phyloP scores from a whole-genome alignment of 2,797 vertebrate species.

The Pempheris klunzingeri region DNA sequence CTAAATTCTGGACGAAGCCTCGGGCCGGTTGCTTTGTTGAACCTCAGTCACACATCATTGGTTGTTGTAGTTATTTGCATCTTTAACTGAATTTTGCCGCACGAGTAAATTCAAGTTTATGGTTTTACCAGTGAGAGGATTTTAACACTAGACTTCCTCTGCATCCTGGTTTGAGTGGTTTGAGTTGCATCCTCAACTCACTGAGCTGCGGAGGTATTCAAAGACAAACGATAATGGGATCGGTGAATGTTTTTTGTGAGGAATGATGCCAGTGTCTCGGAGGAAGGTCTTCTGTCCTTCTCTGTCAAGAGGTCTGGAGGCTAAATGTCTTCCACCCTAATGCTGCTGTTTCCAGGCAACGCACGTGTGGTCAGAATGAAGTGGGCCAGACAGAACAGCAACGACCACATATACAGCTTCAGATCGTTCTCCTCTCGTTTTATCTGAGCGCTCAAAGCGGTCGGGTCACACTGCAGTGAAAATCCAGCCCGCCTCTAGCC shows the following conservation, averaged over 20 bases:
- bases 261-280: neutral
- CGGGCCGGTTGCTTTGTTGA: neutral
- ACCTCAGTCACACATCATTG: too few species aligned
- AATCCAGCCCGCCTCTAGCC: too few species aligned
- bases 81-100: neutral
- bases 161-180: neutral
- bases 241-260: neutral
- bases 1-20: neutral
- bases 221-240: neutral
- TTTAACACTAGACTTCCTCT: neutral
- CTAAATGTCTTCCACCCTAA: constrained; percentile 45
- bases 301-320: neutral
- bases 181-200: too few species aligned
- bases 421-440: neutral
- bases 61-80: neutral
- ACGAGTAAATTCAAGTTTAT: neutral
- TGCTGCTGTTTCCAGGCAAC: constrained; percentile 76
- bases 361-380: constrained; percentile 36
- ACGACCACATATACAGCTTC: too few species aligned
- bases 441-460: constrained; percentile 3
- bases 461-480: neutral
- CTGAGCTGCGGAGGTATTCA: neutral
- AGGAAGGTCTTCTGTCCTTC: neutral
- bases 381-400: constrained; percentile 19
- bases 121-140: neutral